Evolutionary conservation across 2,888 invertebrate species (phyloP).

Genomic region (Drosophila mercatorum): DNA sequence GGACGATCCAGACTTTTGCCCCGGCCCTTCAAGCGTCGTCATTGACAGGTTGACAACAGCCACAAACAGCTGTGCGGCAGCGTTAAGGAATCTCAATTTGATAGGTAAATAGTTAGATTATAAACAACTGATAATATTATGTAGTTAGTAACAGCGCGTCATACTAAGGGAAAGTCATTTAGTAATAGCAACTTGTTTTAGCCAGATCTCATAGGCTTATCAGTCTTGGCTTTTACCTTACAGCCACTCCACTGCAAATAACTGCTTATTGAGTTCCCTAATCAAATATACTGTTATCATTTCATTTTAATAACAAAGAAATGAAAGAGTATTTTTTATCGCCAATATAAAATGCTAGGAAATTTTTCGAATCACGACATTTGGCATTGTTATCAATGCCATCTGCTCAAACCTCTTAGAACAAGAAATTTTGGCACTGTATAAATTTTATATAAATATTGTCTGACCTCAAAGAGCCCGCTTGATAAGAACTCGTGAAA

Average conservation of each 20-base stretch:
- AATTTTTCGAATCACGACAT: not conserved
- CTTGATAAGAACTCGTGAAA: slow-evolving; percentile 13
- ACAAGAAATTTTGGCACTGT: slow-evolving; percentile 2
- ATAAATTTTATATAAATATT: slow-evolving; percentile 3
- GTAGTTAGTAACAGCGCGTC: slow-evolving; percentile 11
- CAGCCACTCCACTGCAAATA: not conserved
- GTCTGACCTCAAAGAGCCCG: slow-evolving; percentile 8
- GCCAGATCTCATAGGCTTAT: not conserved
- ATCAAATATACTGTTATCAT: not conserved
- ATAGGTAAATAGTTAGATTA: slow-evolving; percentile 73
- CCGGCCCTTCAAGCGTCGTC: slow-evolving; percentile 56
- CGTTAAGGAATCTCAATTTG: slow-evolving; percentile 68
- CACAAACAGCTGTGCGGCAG: slow-evolving; percentile 52
- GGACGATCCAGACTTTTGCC: slow-evolving; percentile 84
- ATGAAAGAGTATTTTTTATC: not conserved
- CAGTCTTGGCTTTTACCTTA: not conserved
- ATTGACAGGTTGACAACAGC: slow-evolving; percentile 65
- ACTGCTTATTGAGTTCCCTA: not conserved
- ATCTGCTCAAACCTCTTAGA: not conserved
- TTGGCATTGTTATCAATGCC: slow-evolving; percentile 7
- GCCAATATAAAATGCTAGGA: not conserved
- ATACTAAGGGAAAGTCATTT: not conserved
- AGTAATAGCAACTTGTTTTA: not conserved
- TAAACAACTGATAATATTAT: slow-evolving; percentile 12
- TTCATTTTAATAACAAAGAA: not conserved